Evolutionary conservation across 1,140 invertebrate genomes (phyloP).

Genomic region (Caenorhabditis remanei): DNA sequence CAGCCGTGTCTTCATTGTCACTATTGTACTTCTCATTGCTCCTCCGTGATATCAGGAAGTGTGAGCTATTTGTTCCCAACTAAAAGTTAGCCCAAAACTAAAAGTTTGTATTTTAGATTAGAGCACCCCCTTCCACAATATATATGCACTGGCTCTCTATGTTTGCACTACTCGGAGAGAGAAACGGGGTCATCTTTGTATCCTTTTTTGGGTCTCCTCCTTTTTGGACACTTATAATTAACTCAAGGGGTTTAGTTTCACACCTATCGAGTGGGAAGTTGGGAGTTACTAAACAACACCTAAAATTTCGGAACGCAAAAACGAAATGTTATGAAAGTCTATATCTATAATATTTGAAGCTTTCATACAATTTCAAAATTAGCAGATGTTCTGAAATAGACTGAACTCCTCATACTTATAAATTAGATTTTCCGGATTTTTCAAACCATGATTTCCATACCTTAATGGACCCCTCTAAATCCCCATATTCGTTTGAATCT

Average conservation of each 20-base stretch:
- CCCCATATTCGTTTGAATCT: too few species aligned
- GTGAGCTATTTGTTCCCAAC: conserved; percentile 27
- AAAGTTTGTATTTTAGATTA: conserved; percentile 27
- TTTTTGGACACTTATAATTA: not conserved
- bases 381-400: too few species aligned
- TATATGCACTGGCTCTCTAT: not conserved
- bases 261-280: not conserved
- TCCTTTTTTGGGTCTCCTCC: not conserved
- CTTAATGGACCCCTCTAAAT: too few species aligned
- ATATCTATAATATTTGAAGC: too few species aligned
- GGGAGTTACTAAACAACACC: too few species aligned
- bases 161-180: not conserved
- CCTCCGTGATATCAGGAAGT: not conserved
- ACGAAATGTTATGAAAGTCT: not conserved
- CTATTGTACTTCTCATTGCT: too few species aligned
- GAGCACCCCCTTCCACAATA: not conserved
- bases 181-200: not conserved
- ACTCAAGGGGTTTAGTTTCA: not conserved
- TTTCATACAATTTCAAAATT: too few species aligned
- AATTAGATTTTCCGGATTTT: too few species aligned
- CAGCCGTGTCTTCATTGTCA: too few species aligned
- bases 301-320: not conserved
- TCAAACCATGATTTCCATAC: too few species aligned
- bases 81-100: not conserved
- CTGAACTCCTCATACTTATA: too few species aligned